These are phyloP conservation scores for Eolophus roseicapilla DNA, from an alignment of 2,113 vertebrate species.

Conservation along the genomic window DNA sequence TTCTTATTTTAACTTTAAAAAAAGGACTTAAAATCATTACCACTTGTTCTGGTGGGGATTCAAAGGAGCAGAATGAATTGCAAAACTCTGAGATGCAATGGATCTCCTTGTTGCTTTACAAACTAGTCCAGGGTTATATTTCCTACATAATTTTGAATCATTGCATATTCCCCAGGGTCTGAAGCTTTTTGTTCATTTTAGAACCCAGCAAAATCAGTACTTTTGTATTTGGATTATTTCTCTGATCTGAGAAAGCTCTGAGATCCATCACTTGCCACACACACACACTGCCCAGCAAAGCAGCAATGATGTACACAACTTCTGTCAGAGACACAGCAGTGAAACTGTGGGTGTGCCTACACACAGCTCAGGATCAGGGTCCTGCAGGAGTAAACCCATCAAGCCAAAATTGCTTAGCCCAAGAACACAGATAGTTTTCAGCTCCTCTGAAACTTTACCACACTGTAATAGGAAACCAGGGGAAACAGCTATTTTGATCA, in stretches of 20 bases:
- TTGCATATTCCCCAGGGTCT: neutral
- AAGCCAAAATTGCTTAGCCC: neutral
- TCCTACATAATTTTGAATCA: neutral
- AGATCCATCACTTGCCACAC: neutral
- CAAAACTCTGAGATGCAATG: neutral
- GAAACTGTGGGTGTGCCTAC: neutral
- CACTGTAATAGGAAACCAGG: neutral
- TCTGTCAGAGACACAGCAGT: neutral
- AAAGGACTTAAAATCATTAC: neutral
- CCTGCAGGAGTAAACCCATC: neutral
- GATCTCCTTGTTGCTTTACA: neutral
- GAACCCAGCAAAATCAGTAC: neutral
- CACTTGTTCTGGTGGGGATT: neutral
- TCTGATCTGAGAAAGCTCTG: neutral
- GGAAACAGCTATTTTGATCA: neutral
- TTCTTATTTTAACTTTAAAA: neutral
- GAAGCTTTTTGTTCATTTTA: neutral
- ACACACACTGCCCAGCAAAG: neutral
- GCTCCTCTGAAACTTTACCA: neutral
- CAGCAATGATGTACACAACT: neutral
- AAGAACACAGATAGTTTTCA: neutral
- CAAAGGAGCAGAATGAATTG: neutral
- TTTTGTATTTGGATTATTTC: neutral
- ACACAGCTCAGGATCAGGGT: neutral
- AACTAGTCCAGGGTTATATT: neutral